Base-by-base conservation (phyloP, 2,113 vertebrate genomes). In the Notarius lentiginosus region DNA sequence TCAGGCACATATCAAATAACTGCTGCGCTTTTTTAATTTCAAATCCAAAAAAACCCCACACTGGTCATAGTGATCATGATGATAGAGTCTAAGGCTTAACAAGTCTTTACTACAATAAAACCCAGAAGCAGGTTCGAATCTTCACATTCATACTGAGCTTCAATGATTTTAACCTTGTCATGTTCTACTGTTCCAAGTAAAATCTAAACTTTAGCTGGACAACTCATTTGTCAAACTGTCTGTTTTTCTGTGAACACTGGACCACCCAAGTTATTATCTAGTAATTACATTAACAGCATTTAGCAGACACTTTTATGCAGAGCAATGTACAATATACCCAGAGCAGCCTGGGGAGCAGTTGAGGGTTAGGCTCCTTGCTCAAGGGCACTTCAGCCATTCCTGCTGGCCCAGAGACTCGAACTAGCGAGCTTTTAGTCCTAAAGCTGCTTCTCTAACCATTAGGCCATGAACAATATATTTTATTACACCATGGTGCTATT, bases 11-110 rank as follows among this genome's bases (percentile, higher is more conserved):
- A 14, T 51, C 53, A 79, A 82, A 89, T 87, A 81, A 84, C 83
- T 79, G 27, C 81, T 30, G 10, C 51, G 68, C 20, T 84, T 87
- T 84, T 90, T 86, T 77, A 79, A 89, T 89, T 82, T 88, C 84
- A 88, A 86, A 11, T 41, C 47, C 61, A 0, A 4, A 20, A 61
- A 73, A 41, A 41, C 4, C 41, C 41, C 49, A 51, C 14, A 47
- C 47, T 41, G 63, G 58, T 51, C 30, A 24, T 56, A 83, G 65
- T 87, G n/a, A 76, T 70, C 14, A 58, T 61, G 75, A 73, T 12
- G 70, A 75, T 20, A 15, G 56, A 34, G 56, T 22, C 27, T 3
- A 30, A 84, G 20, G 63, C 65, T 84, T 30, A 4, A 30, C 27
- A 68, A 55, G 51, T 51, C 47, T 27, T 86, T 10, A 63, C 49